Evolutionary conservation across 2,888 invertebrate genomes (phyloP).

Genomic region (Xanthorhoe designata): DNA sequence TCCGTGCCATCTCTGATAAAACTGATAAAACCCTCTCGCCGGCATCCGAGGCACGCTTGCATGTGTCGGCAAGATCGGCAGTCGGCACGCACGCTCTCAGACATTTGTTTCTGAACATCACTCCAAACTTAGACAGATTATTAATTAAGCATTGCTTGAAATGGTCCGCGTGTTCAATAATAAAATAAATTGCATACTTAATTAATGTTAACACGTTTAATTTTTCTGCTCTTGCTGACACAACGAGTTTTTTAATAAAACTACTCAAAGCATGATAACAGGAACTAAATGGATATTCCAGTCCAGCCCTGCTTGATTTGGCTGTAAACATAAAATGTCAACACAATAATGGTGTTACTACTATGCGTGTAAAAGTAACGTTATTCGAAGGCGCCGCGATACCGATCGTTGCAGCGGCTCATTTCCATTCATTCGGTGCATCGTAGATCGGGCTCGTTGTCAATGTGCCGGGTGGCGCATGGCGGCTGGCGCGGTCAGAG

Average conservation of each 20-base stretch:
- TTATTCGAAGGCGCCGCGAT: constrained; percentile 46
- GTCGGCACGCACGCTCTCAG: constrained; percentile 53
- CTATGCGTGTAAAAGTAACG: constrained; percentile 41
- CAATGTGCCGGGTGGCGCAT: constrained; percentile 62
- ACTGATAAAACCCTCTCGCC: constrained; percentile 66
- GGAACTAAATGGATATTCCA: constrained; percentile 5
- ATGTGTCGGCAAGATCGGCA: constrained; percentile 54
- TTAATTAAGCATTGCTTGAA: constrained; percentile 37
- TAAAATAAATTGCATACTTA: constrained; percentile 25
- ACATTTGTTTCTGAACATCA: constrained; percentile 52
- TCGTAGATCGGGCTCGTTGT: constrained; percentile 59
- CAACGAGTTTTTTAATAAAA: constrained; percentile 11
- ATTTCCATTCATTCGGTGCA: constrained; percentile 78
- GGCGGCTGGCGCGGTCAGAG: constrained; percentile 65
- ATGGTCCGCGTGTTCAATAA: constrained; percentile 34
- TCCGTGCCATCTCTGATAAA: constrained; percentile 70
- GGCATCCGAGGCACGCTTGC: constrained; percentile 66
- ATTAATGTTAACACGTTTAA: constrained; percentile 14
- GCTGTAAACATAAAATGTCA: constrained; percentile 25
- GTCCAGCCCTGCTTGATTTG: constrained; percentile 11
- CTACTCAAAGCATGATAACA: constrained; percentile 5
- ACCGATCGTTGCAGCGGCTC: constrained; percentile 57
- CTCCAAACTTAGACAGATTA: constrained; percentile 39
- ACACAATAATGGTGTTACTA: constrained; percentile 41
- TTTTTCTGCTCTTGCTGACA: constrained; percentile 14